Percentiles rank a stretch among this genome's conserved stretches.
phyloP scores from a whole-genome alignment of 2,113 vertebrate genomes.

The Aspidoscelis tigris region DNA sequence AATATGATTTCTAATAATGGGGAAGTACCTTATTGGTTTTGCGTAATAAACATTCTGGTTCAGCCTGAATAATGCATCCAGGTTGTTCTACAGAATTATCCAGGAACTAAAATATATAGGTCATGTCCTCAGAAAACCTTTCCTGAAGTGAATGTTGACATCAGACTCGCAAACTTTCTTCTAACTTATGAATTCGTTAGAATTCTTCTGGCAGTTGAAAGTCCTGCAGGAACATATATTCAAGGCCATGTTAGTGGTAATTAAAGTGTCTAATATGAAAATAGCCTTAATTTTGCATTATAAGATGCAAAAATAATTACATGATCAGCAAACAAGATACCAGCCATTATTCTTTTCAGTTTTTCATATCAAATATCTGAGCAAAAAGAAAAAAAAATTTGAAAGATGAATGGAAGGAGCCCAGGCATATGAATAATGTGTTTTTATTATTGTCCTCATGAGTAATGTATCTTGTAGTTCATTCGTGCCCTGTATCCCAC shows the following conservation, averaged over 20 bases:
- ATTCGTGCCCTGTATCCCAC: not conserved
- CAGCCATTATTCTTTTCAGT: not conserved
- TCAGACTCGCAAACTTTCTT: not conserved
- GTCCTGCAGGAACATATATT: not conserved
- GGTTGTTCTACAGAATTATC: not conserved
- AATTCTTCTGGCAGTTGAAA: not conserved
- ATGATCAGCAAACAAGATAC: not conserved
- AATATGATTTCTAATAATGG: not conserved
- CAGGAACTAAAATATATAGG: not conserved
- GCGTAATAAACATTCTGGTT: not conserved
- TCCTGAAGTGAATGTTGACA: not conserved
- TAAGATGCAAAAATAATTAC: not conserved
- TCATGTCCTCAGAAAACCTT: not conserved
- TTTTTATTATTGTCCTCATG: not conserved
- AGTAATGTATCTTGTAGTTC: not conserved
- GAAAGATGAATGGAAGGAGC: not conserved
- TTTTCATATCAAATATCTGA: not conserved
- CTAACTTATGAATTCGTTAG: not conserved
- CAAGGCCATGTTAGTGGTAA: not conserved
- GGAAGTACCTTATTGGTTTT: not conserved
- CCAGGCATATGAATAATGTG: too few species aligned
- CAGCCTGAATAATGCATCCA: not conserved
- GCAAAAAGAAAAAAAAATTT: not conserved
- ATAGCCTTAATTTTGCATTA: slow-evolving; percentile 2
- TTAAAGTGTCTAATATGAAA: slow-evolving; percentile 9